Base-by-base conservation (phyloP, 2,888 invertebrate species). In the Diarsia brunnea region DNA sequence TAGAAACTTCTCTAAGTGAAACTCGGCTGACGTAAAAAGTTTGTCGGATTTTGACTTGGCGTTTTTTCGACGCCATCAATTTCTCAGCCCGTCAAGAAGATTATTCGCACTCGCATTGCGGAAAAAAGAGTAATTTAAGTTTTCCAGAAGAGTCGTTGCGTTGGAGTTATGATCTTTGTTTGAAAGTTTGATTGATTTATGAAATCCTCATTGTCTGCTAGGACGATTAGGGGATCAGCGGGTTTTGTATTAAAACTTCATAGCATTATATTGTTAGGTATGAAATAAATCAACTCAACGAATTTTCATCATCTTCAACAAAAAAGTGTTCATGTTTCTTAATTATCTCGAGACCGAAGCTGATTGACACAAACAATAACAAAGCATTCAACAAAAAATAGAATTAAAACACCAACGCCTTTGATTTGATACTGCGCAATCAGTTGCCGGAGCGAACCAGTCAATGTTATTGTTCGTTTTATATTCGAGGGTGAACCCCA, bases 61-160 rank as follows among this genome's bases (percentile, higher is more conserved):
- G 87, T 89, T 94, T 95, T 96, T 96, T 95, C 93, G 92, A 90
- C 94, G 91, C 95, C 96, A 96, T 96, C 96, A 96, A 96, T 96
- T 96, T 95, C 95, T 92, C 95, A 94, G 93, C 91, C 94, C 95
- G 96, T 96, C 96, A 96, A 92, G 96, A 95, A 96, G 96, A 96
- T 96, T 96, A 95, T 96, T 96, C 95, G 94, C 96, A 95, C 96
- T 96, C 94, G 93, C 93, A 93, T 95, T 93, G 94, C 95, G 95
- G 95, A 95, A 96, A 96, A 95, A 96, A 95, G 95, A 94, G 96
- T 95, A 95, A 96, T 96, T 96, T 96, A 96, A 96, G 95, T 96
- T 96, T 95, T 93, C 91, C 91, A 92, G 91, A 92, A 93, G 93
- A 95, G 93, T 94, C 95, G 94, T 95, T 95, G 93, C 93, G 93